These are phyloP conservation scores for Heterodera schachtii DNA, from an alignment of 1,140 invertebrate species.

Conservation along the genomic window DNA sequence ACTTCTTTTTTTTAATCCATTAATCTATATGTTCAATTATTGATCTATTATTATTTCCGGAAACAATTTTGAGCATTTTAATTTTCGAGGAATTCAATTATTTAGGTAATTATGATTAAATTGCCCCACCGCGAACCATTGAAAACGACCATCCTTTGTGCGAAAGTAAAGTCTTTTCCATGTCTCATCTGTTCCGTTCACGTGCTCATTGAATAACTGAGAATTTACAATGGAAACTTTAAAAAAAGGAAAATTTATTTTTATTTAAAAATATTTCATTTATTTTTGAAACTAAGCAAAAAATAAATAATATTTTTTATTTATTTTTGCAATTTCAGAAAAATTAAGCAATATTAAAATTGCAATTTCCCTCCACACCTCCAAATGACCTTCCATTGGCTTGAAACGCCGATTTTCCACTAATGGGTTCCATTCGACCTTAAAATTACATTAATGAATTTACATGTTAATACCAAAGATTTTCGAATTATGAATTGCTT, in stretches of 20 bases:
- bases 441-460: not conserved
- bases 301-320: too few species aligned
- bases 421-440: conserved; percentile 54
- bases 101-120: too few species aligned
- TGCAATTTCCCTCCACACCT: conserved; percentile 53
- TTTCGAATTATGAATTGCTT: too few species aligned
- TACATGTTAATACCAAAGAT: not conserved
- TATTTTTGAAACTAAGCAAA: too few species aligned
- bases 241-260: not conserved
- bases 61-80: too few species aligned
- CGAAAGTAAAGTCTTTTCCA: conserved; percentile 55
- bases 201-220: conserved; percentile 34
- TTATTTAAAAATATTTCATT: conserved; percentile 37
- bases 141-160: conserved; percentile 61
- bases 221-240: not conserved
- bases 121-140: conserved; percentile 57
- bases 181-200: conserved; percentile 40
- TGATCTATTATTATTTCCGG: too few species aligned
- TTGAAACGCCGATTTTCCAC: conserved; percentile 49
- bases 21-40: too few species aligned
- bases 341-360: not conserved
- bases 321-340: too few species aligned
- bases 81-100: too few species aligned
- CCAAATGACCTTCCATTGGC: conserved; percentile 64
- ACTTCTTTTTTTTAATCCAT: too few species aligned